These are phyloP conservation scores for Leptodactylus fuscus DNA, from an alignment of 2,113 vertebrate species.

Conservation along the genomic window DNA sequence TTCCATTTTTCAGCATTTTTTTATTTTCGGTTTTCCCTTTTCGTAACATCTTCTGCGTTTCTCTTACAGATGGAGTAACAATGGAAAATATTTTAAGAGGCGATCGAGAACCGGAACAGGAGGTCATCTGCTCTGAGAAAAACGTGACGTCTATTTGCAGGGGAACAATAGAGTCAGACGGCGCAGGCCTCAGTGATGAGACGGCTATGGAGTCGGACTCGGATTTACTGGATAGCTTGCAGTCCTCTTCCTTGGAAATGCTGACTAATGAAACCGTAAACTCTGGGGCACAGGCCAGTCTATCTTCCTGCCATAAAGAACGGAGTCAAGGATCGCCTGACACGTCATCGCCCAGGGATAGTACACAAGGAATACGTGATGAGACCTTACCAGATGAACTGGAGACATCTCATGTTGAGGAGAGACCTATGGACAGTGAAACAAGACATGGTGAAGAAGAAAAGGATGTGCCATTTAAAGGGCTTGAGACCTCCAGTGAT, in stretches of 20 bases:
- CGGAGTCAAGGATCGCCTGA: background rate
- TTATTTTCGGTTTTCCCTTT: background rate
- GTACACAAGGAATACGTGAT: no score
- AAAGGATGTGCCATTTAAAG: background rate
- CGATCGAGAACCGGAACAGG: background rate
- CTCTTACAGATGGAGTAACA: slow-evolving; percentile 39
- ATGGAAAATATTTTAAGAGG: slow-evolving; percentile 12
- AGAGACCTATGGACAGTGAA: background rate
- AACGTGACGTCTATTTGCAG: background rate
- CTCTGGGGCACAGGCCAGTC: background rate
- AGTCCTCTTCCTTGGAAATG: background rate
- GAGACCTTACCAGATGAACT: no score
- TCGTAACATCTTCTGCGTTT: background rate
- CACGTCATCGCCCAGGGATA: background rate
- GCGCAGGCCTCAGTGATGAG: background rate
- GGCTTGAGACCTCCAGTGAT: slow-evolving; percentile 25
- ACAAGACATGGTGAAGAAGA: background rate
- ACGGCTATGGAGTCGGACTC: background rate
- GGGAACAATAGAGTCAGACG: background rate
- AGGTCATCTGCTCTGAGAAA: background rate
- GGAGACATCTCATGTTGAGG: background rate
- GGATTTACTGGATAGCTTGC: background rate
- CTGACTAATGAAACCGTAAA: slow-evolving; percentile 18
- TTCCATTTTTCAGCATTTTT: background rate
- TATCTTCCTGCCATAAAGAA: slow-evolving; percentile 8